Percentiles rank a stretch among this genome's conserved stretches.
phyloP scores from a whole-genome alignment of 2,888 invertebrate genomes.

The Drosophila ezoana region DNA sequence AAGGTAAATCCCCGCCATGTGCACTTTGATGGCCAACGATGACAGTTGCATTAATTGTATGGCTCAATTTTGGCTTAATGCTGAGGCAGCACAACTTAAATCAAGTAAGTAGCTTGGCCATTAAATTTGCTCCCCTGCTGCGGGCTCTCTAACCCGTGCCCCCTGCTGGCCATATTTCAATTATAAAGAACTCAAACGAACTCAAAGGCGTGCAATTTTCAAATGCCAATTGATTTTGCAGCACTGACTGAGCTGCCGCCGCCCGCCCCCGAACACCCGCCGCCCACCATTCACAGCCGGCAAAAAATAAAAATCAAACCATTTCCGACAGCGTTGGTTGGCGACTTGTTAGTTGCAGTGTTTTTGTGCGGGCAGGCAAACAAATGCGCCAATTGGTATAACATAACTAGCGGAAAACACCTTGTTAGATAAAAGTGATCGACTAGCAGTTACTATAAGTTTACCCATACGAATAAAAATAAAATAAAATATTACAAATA shows the following conservation, averaged over 20 bases:
- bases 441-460: slow-evolving; percentile 20
- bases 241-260: slow-evolving; percentile 5
- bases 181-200: slow-evolving; percentile 70
- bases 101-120: slow-evolving; percentile 30
- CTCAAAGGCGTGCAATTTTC: slow-evolving; percentile 76
- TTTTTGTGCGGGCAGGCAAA: slow-evolving; percentile 52
- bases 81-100: slow-evolving; percentile 30
- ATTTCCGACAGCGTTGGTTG: slow-evolving; percentile 51
- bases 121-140: slow-evolving; percentile 20
- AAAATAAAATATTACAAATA: neutral
- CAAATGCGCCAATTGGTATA: slow-evolving; percentile 57
- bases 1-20: slow-evolving; percentile 18
- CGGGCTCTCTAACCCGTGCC: slow-evolving; percentile 3
- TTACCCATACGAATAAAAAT: neutral
- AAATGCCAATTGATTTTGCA: slow-evolving; percentile 78
- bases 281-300: slow-evolving; percentile 21
- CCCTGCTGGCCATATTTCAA: slow-evolving; percentile 62
- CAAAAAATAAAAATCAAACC: slow-evolving; percentile 30
- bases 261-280: neutral
- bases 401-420: slow-evolving; percentile 22
- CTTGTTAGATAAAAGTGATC: neutral
- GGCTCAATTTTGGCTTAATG: slow-evolving; percentile 47
- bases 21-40: slow-evolving; percentile 37
- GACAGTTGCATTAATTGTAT: slow-evolving; percentile 69
- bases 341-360: slow-evolving; percentile 64